Conservation (phyloP, 64 coral and sea anemone species). For the Exaiptasia diaphana region DNA sequence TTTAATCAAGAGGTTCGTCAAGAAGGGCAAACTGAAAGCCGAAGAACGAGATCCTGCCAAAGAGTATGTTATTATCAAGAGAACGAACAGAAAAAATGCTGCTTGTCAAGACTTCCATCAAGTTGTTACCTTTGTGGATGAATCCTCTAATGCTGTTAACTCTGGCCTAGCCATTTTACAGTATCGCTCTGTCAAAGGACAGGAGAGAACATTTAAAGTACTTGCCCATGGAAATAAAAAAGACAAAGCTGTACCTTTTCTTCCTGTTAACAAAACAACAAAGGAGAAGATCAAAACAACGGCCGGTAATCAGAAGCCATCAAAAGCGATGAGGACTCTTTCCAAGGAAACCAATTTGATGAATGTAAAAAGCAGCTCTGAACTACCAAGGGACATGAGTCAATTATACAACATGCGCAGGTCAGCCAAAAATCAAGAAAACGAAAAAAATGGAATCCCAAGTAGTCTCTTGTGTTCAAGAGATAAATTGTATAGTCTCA, state of each 20-base stretch:
- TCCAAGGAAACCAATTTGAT: constrained; percentile 33
- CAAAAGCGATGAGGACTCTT: constrained; percentile 39
- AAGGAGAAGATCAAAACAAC: constrained; percentile 30
- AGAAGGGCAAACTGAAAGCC: constrained; percentile 21
- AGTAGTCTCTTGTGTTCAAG: not conserved
- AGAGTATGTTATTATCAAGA: constrained; percentile 46
- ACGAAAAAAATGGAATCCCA: constrained; percentile 43
- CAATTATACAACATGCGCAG: constrained; percentile 45
- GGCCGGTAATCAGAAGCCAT: constrained; percentile 38
- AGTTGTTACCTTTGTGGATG: constrained; percentile 38
- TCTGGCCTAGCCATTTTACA: constrained; percentile 40
- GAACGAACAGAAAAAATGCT: constrained; percentile 50
- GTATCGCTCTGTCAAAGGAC: constrained; percentile 41
- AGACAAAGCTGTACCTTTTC: constrained; percentile 51
- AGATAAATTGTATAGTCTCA: constrained; percentile 57
- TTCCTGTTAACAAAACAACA: constrained; percentile 43
- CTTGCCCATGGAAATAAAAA: constrained; percentile 48
- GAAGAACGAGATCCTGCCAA: constrained; percentile 3
- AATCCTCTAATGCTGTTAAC: constrained; percentile 21
- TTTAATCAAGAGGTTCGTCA: constrained; percentile 26
- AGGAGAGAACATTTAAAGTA: constrained; percentile 44
- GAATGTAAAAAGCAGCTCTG: constrained; percentile 30
- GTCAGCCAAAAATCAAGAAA: constrained; percentile 31
- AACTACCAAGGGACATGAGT: constrained; percentile 32
- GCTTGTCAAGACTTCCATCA: constrained; percentile 56